Evolutionary conservation across 2,113 vertebrate genomes (phyloP).

Genomic region (Chaetops frenatus): DNA sequence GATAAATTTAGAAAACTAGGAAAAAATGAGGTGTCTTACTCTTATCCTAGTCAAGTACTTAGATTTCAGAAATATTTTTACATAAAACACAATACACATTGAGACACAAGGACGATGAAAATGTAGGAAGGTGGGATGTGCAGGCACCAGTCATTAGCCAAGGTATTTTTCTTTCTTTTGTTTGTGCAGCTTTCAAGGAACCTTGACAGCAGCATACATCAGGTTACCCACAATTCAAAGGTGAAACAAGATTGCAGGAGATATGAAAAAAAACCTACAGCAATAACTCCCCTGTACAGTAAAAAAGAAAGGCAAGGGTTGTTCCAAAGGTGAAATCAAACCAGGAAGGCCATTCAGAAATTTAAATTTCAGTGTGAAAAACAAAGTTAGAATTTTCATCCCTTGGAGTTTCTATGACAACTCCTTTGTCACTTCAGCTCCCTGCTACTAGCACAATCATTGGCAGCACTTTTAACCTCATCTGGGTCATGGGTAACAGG

Average conservation of each 20-base stretch:
- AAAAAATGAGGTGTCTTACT: not conserved
- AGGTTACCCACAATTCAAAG: not conserved
- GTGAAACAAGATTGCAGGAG: not conserved
- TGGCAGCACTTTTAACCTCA: not conserved
- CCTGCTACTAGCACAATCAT: not conserved
- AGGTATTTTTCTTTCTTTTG: not conserved
- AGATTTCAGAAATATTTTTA: not conserved
- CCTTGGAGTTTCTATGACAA: slow-evolving; percentile 22
- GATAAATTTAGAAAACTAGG: not conserved
- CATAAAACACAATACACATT: fast-evolving
- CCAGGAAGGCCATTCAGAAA: not conserved
- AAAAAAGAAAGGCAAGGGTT: not conserved
- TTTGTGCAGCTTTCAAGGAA: not conserved
- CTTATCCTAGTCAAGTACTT: not conserved
- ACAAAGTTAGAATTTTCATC: not conserved
- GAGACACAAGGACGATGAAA: not conserved
- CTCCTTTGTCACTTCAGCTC: not conserved
- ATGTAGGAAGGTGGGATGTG: not conserved
- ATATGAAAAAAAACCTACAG: not conserved
- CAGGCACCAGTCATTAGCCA: not conserved
- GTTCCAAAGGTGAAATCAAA: not conserved
- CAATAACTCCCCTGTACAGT: not conserved
- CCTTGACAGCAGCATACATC: not conserved
- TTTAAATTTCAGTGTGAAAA: not conserved
- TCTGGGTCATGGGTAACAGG: not conserved